Conservation (phyloP, 2,113 vertebrate genomes). For the Procapra przewalskii region DNA sequence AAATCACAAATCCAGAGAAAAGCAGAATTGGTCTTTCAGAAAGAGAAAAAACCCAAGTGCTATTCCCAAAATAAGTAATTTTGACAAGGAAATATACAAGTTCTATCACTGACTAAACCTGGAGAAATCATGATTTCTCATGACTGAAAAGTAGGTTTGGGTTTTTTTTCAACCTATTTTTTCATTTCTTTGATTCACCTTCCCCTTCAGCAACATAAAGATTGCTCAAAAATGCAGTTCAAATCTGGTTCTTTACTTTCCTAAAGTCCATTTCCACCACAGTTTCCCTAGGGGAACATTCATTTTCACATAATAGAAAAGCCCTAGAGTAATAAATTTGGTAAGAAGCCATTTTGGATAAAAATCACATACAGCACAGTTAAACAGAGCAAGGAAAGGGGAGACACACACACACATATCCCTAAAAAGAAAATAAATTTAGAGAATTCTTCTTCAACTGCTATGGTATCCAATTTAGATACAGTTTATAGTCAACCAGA, state of each 20-base stretch:
- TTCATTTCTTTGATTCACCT: not conserved
- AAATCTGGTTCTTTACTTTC: constrained; percentile 17
- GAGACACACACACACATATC: not conserved
- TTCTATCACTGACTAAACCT: not conserved
- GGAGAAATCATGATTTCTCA: not conserved
- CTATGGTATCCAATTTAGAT: constrained; percentile 43
- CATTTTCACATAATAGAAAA: constrained; percentile 37
- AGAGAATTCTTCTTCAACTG: constrained; percentile 33
- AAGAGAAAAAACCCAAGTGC: not conserved
- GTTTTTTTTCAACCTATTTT: not conserved
- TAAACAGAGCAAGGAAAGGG: not conserved
- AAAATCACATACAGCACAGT: not conserved
- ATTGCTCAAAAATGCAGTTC: constrained; percentile 8
- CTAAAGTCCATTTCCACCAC: constrained; percentile 27
- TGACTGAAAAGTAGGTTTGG: not conserved
- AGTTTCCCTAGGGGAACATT: constrained; percentile 37
- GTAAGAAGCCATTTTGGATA: not conserved
- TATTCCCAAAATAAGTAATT: not conserved
- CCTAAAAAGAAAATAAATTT: constrained; percentile 44
- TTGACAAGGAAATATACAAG: not conserved
- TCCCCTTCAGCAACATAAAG: constrained; percentile 21
- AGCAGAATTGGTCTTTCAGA: not conserved
- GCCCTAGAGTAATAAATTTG: constrained; percentile 25
- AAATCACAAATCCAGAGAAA: not conserved
- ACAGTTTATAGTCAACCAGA: constrained; percentile 55